These are phyloP conservation scores for Margaritifera margaritifera DNA, from an alignment of 2,888 invertebrate genomes.

Conservation along the genomic window DNA sequence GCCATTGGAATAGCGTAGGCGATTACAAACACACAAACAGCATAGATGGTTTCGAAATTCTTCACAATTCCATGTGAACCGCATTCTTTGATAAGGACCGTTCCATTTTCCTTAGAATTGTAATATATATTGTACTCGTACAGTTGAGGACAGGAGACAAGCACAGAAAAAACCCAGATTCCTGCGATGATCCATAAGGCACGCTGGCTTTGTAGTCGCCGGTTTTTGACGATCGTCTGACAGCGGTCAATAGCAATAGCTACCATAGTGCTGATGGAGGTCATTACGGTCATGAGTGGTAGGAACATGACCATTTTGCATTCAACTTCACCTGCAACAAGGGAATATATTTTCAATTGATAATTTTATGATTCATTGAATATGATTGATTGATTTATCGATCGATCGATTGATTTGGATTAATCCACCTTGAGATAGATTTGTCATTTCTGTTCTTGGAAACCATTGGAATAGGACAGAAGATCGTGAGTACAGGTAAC, in stretches of 20 bases:
- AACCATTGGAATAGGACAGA: too few species aligned
- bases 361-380: too few species aligned
- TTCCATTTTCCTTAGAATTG: conserved; percentile 9
- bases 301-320: conserved; percentile 46
- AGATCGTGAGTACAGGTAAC: too few species aligned
- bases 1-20: conserved; percentile 28
- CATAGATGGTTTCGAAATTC: conserved; percentile 37
- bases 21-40: conserved; percentile 20
- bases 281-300: conserved; percentile 34
- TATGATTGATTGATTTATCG: too few species aligned
- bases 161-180: conserved; percentile 32
- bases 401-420: too few species aligned
- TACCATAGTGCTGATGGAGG: conserved; percentile 43
- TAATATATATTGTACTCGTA: conserved; percentile 41
- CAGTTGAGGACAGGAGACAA: conserved; percentile 34
- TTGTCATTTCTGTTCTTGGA: too few species aligned
- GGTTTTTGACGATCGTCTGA: conserved; percentile 15
- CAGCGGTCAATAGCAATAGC: conserved; percentile 42
- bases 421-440: too few species aligned
- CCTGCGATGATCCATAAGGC: conserved; percentile 10
- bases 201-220: conserved; percentile 4
- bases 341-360: background rate
- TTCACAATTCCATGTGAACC: conserved; percentile 38
- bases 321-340: conserved; percentile 27
- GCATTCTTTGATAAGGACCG: conserved; percentile 15